Evolutionary conservation across 2,797 vertebrate species (phyloP).

Genomic region (Chromis chromis): DNA sequence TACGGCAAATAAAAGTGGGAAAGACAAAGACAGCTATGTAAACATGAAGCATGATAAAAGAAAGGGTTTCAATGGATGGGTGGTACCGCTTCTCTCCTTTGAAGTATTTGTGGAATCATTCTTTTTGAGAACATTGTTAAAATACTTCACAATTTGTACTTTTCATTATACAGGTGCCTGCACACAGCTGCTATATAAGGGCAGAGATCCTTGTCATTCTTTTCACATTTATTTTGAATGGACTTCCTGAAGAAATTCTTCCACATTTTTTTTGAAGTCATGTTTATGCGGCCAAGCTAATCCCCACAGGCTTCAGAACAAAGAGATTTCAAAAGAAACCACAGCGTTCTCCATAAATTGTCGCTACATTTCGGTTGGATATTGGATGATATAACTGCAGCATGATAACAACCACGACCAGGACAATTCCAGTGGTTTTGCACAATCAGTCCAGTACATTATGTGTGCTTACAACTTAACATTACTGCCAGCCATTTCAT

Average conservation of each 20-base stretch:
- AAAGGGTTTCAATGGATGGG: constrained; percentile 41
- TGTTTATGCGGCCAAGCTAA: constrained; percentile 23
- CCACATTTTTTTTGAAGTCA: neutral
- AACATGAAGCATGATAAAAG: constrained; percentile 24
- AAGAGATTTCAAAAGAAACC: constrained; percentile 22
- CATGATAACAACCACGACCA: neutral
- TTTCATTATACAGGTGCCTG: neutral
- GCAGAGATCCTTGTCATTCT: neutral
- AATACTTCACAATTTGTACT: neutral
- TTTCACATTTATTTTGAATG: constrained; percentile 12
- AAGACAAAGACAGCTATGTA: constrained; percentile 26
- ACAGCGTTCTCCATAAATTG: neutral
- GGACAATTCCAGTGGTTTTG: neutral
- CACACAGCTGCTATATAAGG: neutral
- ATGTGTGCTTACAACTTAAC: constrained; percentile 4
- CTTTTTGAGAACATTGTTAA: constrained; percentile 5
- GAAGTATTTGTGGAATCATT: constrained; percentile 33
- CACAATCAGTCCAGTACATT: constrained; percentile 1
- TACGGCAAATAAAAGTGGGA: constrained; percentile 19
- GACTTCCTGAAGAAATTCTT: constrained; percentile 15
- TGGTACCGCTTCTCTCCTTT: constrained; percentile 25
- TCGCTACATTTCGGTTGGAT: neutral
- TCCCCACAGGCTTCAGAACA: neutral
- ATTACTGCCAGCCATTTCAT: constrained; percentile 4
- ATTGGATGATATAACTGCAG: neutral